Evolutionary conservation across 2,888 invertebrate species (phyloP), one percentile per base, ranked within the genome.

Genomic region (Luffia ferchaultella): DNA sequence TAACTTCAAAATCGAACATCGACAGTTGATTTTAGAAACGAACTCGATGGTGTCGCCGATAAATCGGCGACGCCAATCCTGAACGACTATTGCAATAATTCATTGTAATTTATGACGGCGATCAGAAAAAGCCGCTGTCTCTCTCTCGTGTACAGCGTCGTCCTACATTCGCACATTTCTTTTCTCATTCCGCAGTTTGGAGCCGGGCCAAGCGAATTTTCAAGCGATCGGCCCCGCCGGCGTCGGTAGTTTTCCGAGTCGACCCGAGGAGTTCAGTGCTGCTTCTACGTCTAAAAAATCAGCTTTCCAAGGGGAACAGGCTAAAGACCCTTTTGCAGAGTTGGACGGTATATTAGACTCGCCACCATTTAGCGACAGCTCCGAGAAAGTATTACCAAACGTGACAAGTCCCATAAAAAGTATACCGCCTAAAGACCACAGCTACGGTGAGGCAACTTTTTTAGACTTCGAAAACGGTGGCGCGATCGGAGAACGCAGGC

Each of bases 101-200:
- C 76, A 82, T 79, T 69, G 65, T 66, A 75, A 73, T 74, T 73
- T 71, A 76, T 67, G 70, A 73, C 74, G 69, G 67, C 67, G 68
- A 66, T 65, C 70, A 64, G 69, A 73, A 73, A 74, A 67, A 61
- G 62, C 68, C 54, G 61, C 71, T 70, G 67, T 83, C 83, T 77
- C 82, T 76, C 63, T 83, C 82, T 73, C 66, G 67, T 77, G 65
- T 74, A 73, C 66, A 68, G 65, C 58, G 63, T 63, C 62, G 75
- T 65, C 73, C 68, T 73, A 75, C 74, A 76, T 78, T 76, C 74
- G 73, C 72, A 63, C 68, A 66, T 79, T 80, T 80, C 78, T 83
- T 83, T 82, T 82, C 82, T 79, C 82, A 79, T 82, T 82, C 84
- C 77, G 73, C 85, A 82, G 84, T 73, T 85, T 86, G 85, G 84